phyloP scores from a whole-genome alignment of 2,888 invertebrate genomes.

The Meteorus colon region DNA sequence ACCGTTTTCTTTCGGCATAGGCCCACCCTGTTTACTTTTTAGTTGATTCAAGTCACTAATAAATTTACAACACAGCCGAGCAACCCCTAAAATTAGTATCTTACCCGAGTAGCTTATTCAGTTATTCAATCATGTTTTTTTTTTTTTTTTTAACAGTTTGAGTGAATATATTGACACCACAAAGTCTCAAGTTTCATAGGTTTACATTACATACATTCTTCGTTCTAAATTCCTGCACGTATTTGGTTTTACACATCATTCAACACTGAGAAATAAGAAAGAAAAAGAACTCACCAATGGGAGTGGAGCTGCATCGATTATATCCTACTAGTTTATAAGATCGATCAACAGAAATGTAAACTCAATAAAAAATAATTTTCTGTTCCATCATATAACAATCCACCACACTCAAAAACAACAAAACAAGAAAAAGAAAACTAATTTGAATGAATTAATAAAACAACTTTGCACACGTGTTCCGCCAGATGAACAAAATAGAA shows the following conservation, averaged over 20 bases:
- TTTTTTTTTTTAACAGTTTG: background rate
- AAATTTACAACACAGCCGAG: too few relatives aligned
- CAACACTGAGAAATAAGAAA: background rate
- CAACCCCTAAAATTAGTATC: too few relatives aligned
- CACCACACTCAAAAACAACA: slow-evolving; percentile 38
- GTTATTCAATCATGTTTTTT: background rate
- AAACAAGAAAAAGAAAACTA: background rate
- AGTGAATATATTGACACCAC: too few relatives aligned
- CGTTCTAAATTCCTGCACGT: too few relatives aligned
- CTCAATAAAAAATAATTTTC: background rate
- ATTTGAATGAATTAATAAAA: background rate
- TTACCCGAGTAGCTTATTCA: background rate
- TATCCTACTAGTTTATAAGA: background rate
- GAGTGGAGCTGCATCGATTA: background rate
- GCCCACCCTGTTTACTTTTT: too few relatives aligned
- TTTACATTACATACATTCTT: too few relatives aligned
- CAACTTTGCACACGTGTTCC: background rate
- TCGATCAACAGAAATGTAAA: background rate
- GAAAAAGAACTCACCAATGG: slow-evolving; percentile 31
- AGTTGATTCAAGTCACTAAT: too few relatives aligned
- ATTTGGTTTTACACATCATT: too few relatives aligned
- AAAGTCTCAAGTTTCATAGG: too few relatives aligned
- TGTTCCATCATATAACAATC: slow-evolving; percentile 14
- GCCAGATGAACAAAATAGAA: background rate
- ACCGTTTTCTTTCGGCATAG: too few relatives aligned